A percentile compares a stretch with the other conserved stretches of the same genome.
These are phyloP conservation scores for Timema cristinae DNA, from an alignment of 2,888 invertebrate genomes.

Conservation along the genomic window DNA sequence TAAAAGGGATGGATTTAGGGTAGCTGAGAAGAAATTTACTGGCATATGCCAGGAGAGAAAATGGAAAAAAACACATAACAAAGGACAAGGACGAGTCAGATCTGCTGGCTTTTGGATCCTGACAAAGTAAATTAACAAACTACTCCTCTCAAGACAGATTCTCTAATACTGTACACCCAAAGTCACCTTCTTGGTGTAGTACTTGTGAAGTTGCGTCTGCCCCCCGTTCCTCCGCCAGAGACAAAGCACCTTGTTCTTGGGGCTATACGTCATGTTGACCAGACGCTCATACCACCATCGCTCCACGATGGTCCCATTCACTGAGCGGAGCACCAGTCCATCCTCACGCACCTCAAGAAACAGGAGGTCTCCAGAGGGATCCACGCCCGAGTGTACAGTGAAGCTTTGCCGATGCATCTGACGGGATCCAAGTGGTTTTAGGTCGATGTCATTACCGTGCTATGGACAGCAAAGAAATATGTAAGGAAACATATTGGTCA, in stretches of 20 bases:
- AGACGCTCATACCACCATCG: constrained; percentile 99
- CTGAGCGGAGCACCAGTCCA: constrained; percentile 78
- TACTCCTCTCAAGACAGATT: not conserved
- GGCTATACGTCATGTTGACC: constrained; percentile 99
- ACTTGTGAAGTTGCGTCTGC: constrained; percentile 94
- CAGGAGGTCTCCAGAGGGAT: constrained; percentile 81
- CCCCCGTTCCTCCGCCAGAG: constrained; percentile 94
- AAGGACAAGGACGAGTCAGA: not conserved
- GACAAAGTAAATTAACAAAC: not conserved
- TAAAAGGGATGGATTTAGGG: too few species aligned
- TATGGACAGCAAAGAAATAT: constrained; percentile 3
- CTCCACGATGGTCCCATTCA: constrained; percentile 81
- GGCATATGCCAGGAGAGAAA: too few species aligned
- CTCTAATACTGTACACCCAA: not conserved
- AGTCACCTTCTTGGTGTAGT: constrained; percentile 94
- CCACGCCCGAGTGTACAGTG: constrained; percentile 94
- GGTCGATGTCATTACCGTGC: constrained; percentile 95
- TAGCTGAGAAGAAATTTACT: too few species aligned
- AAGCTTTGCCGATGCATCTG: constrained; percentile 95
- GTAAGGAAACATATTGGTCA: not conserved
- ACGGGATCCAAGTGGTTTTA: constrained; percentile 93
- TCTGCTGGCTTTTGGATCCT: not conserved
- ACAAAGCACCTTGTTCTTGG: constrained; percentile 95
- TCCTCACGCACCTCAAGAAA: constrained; percentile 97
- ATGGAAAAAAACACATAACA: not conserved